Evolutionary conservation across 64 coral and sea anemone species (phyloP).

Genomic region (Montipora efflorescens): DNA sequence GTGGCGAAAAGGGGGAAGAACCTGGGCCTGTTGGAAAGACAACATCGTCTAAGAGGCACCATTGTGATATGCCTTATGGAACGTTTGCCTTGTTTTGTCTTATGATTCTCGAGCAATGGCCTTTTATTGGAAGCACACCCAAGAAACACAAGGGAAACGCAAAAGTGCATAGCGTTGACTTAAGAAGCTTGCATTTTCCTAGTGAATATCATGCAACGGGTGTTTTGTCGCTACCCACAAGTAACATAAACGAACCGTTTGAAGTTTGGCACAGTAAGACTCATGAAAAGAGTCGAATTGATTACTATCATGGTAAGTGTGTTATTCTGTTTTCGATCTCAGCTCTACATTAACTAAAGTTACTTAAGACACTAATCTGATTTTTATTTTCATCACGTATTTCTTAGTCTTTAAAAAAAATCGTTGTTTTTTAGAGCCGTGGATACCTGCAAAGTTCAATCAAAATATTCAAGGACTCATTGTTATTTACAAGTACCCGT

Average conservation of each 20-base stretch:
- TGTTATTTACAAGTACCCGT: conserved; percentile 8
- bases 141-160: conserved; percentile 18
- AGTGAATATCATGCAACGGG: conserved; percentile 88
- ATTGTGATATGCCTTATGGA: conserved; percentile 71
- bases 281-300: conserved; percentile 79
- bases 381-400: not conserved
- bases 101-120: conserved; percentile 32
- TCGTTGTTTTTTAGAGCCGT: not conserved
- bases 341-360: not conserved
- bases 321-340: not conserved
- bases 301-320: conserved; percentile 89
- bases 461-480: not conserved
- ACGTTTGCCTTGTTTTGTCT: conserved; percentile 37
- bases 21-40: not conserved
- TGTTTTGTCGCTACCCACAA: conserved; percentile 82
- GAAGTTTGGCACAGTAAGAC: conserved; percentile 85
- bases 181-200: conserved; percentile 83
- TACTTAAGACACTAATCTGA: not conserved
- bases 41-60: not conserved
- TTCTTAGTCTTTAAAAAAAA: too few species aligned
- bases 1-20: not conserved
- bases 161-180: conserved; percentile 21
- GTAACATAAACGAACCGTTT: conserved; percentile 90
- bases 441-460: conserved; percentile 5
- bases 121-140: conserved; percentile 31